These are phyloP conservation scores for Megalurothrips usitatus DNA, from an alignment of 2,888 invertebrate species.

Conservation along the genomic window DNA sequence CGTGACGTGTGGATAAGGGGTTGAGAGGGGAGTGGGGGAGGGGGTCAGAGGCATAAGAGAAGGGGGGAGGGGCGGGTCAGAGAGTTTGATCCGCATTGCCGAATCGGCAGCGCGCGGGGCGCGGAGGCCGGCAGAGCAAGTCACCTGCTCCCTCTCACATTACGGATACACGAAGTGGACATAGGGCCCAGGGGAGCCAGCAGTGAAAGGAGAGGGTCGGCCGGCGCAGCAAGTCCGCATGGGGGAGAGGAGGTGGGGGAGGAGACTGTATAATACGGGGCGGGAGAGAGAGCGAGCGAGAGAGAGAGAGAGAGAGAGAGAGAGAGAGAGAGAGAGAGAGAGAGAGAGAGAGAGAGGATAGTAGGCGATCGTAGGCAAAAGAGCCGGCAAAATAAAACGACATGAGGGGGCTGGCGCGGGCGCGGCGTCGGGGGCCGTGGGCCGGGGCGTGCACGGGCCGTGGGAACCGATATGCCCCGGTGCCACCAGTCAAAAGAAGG, in stretches of 20 bases:
- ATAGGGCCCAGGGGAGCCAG: neutral
- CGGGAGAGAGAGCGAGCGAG: neutral
- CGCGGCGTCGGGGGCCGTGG: too few species aligned
- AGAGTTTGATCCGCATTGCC: constrained; percentile 10
- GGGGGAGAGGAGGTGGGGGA: neutral
- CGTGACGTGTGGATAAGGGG: neutral
- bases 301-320: too few species aligned
- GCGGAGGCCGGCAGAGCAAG: neutral
- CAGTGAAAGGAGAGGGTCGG: neutral
- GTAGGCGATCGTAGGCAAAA: neutral
- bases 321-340: too few species aligned
- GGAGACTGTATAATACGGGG: neutral
- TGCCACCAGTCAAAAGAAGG: too few species aligned
- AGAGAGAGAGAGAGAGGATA: too few species aligned
- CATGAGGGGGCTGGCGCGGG: too few species aligned
- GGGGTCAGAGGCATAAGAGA: neutral
- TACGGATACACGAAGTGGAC: constrained; percentile 22
- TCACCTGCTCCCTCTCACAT: constrained; percentile 22
- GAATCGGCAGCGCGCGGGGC: neutral
- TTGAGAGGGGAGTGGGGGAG: too few species aligned
- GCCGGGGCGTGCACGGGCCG: too few species aligned
- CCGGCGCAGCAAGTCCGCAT: neutral
- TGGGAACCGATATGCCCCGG: too few species aligned
- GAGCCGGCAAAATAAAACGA: neutral
- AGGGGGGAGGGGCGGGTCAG: neutral